A percentile compares a stretch with the other conserved stretches of the same genome.
Conservation (phyloP, 2,888 invertebrate genomes). For the Marasmarcha lunaedactyla region DNA sequence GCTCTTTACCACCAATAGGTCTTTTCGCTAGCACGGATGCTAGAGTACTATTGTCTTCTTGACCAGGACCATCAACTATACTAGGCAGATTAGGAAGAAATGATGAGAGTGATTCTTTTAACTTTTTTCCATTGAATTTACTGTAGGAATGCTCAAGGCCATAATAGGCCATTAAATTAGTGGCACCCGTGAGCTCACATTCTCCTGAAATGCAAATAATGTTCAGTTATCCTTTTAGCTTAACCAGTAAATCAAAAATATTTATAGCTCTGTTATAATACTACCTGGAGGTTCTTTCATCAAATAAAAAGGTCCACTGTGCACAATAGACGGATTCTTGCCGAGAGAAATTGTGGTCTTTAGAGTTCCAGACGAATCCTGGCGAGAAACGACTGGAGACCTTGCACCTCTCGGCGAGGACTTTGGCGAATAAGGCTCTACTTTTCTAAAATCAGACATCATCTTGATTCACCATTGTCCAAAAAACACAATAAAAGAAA, state of each 20-base stretch:
- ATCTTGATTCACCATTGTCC: slow-evolving; percentile 77
- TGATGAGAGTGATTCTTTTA: slow-evolving; percentile 94
- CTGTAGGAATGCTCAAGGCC: slow-evolving; percentile 97
- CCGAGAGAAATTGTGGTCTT: slow-evolving; percentile 98
- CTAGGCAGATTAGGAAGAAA: slow-evolving; percentile 96
- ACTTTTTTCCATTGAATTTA: slow-evolving; percentile 96
- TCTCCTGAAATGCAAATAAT: slow-evolving; percentile 71
- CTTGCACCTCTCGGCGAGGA: slow-evolving; percentile 93
- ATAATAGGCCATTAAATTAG: slow-evolving; percentile 96
- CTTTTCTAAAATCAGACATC: slow-evolving; percentile 93
- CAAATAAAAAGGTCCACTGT: slow-evolving; percentile 97
- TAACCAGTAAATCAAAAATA: too few species aligned
- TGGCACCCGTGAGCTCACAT: slow-evolving; percentile 94
- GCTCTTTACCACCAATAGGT: slow-evolving; percentile 88
- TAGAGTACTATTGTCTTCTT: slow-evolving; percentile 86
- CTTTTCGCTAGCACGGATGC: slow-evolving; percentile 96
- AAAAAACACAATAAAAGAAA: slow-evolving; percentile 38
- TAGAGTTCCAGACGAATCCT: slow-evolving; percentile 96
- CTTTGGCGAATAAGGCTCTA: slow-evolving; percentile 95
- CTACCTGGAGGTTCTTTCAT: slow-evolving; percentile 96
- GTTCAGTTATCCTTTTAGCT: too few species aligned
- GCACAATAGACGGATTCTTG: slow-evolving; percentile 96
- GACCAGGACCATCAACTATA: slow-evolving; percentile 92
- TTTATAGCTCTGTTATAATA: slow-evolving; percentile 3
- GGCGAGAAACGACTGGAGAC: slow-evolving; percentile 94